Conservation (phyloP, 1,140 invertebrate species). For the Bombus picipes region DNA sequence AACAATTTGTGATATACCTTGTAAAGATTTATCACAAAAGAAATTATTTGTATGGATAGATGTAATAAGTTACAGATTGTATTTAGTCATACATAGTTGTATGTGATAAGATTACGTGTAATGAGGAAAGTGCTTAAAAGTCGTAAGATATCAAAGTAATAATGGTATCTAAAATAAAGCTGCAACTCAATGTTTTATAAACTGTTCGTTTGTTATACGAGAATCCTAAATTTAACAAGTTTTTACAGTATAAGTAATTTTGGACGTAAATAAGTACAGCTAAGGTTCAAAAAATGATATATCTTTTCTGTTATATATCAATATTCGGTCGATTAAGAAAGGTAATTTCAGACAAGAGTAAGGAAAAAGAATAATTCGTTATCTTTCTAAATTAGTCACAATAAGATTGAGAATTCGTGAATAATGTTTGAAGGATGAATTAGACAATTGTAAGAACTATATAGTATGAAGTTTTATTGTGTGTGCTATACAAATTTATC, state of each 20-base stretch:
- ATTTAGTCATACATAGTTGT: conserved; percentile 52
- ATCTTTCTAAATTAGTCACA: not conserved
- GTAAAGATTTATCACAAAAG: conserved; percentile 43
- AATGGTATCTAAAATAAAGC: conserved; percentile 50
- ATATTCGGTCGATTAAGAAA: not conserved
- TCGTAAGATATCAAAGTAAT: conserved; percentile 51
- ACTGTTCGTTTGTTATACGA: conserved; percentile 51
- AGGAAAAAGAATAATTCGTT: not conserved
- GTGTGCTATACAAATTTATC: conserved; percentile 2
- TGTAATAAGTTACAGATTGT: conserved; percentile 53
- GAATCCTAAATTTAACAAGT: conserved; percentile 50
- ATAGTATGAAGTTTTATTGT: not conserved
- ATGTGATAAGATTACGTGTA: conserved; percentile 53
- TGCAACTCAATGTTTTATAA: conserved; percentile 52
- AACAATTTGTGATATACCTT: conserved; percentile 26
- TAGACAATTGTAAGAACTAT: not conserved
- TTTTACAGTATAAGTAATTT: conserved; percentile 51
- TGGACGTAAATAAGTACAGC: conserved; percentile 63
- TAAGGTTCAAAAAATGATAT: conserved; percentile 30
- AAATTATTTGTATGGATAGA: conserved; percentile 47
- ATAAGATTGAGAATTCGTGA: not conserved
- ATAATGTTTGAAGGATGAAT: not conserved
- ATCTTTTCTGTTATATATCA: conserved; percentile 20
- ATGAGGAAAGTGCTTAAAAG: conserved; percentile 51
- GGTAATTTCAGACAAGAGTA: not conserved